Conservation (phyloP, 2,888 invertebrate species). For the Toxonevra muliebris region DNA sequence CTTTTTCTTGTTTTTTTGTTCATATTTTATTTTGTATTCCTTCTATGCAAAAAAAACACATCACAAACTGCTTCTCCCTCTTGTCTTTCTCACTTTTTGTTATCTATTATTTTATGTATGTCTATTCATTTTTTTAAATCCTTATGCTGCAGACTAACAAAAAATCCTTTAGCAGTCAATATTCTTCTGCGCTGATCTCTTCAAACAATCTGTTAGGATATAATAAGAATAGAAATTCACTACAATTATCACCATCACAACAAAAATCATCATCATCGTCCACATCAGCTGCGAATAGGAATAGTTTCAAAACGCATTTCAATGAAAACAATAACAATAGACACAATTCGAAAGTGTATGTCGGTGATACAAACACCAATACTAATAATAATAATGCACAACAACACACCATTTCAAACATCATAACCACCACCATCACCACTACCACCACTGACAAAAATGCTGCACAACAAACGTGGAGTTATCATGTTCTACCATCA, state of each 20-base stretch:
- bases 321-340: slow-evolving; percentile 38
- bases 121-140: slow-evolving; percentile 51
- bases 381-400: slow-evolving; percentile 38
- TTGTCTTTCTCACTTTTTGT: slow-evolving; percentile 33
- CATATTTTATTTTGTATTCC: slow-evolving; percentile 25
- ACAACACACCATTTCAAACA: slow-evolving; percentile 36
- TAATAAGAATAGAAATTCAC: slow-evolving; percentile 63
- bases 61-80: too few relatives aligned
- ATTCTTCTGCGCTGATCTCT: slow-evolving; percentile 63
- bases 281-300: slow-evolving; percentile 48
- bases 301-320: slow-evolving; percentile 41
- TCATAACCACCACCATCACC: slow-evolving; percentile 47
- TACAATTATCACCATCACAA: slow-evolving; percentile 53
- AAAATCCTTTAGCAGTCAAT: slow-evolving; percentile 62
- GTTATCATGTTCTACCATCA: slow-evolving; percentile 85
- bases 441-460: slow-evolving; percentile 58
- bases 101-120: slow-evolving; percentile 45
- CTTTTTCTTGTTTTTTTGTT: slow-evolving; percentile 23
- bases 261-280: slow-evolving; percentile 48
- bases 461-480: slow-evolving; percentile 74
- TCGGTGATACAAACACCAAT: slow-evolving; percentile 53
- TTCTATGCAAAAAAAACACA: not conserved
- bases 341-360: slow-evolving; percentile 49
- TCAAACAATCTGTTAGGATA: slow-evolving; percentile 65
- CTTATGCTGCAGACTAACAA: slow-evolving; percentile 61